Evolutionary conservation across 2,797 vertebrate species (phyloP).

Genomic region (Argentina silus): DNA sequence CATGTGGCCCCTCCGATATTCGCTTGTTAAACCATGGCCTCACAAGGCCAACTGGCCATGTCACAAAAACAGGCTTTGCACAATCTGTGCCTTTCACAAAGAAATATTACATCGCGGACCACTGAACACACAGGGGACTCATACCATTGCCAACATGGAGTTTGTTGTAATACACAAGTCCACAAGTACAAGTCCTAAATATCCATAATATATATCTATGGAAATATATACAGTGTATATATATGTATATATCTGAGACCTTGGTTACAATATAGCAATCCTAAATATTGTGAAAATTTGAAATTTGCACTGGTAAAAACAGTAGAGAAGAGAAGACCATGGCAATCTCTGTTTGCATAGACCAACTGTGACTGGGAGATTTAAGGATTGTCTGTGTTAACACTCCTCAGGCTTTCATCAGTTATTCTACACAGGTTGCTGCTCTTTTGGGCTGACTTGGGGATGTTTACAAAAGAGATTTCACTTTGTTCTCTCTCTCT

Average conservation of each 20-base stretch:
- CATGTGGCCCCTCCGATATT: conserved; percentile 5
- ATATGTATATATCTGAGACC: no score
- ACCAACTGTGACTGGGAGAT: background rate
- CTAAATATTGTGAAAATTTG: no score
- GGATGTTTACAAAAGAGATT: conserved; percentile 9
- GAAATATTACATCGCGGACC: background rate
- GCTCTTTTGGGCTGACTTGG: conserved; percentile 6
- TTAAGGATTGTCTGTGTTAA: conserved; percentile 10
- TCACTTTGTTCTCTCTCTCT: conserved; percentile 7
- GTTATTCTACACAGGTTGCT: background rate
- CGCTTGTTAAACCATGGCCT: background rate
- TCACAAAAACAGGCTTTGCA: conserved; percentile 13
- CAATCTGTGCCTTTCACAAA: background rate
- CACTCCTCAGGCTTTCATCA: conserved; percentile 4
- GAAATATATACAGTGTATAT: no score
- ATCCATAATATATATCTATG: no score
- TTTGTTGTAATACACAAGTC: background rate
- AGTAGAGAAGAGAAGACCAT: no score
- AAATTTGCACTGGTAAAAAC: no score
- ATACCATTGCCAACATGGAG: background rate
- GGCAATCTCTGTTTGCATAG: no score
- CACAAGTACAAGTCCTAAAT: no score
- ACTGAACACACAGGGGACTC: background rate
- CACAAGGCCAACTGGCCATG: conserved; percentile 13
- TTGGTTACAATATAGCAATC: no score